These are phyloP conservation scores for Epinotia nisella DNA, from an alignment of 2,888 invertebrate genomes.

Conservation along the genomic window DNA sequence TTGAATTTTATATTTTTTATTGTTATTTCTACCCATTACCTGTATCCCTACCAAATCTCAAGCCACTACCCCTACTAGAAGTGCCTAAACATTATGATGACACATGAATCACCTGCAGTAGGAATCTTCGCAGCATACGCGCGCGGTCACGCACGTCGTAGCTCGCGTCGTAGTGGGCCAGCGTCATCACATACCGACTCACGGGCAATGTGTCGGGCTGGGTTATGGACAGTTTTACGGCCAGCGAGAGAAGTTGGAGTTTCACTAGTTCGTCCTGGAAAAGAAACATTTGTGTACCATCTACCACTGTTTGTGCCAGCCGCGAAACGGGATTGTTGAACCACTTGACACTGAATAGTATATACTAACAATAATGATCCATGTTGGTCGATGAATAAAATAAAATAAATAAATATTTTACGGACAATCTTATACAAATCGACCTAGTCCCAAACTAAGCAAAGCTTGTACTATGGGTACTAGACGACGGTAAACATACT, in stretches of 20 bases:
- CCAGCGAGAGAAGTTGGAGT: conserved; percentile 96
- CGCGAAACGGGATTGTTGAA: too few species aligned
- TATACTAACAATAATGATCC: too few species aligned
- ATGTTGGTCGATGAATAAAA: too few species aligned
- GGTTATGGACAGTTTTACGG: conserved; percentile 96
- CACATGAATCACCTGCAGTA: conserved; percentile 54
- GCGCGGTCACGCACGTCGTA: conserved; percentile 99
- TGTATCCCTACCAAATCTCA: background rate
- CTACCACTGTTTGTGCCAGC: too few species aligned
- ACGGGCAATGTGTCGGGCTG: conserved; percentile 93
- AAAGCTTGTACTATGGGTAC: too few species aligned
- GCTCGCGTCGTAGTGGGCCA: conserved; percentile 98
- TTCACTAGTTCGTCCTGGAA: conserved; percentile 96
- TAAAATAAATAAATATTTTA: too few species aligned
- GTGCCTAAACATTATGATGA: background rate
- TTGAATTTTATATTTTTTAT: background rate
- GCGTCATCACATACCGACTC: conserved; percentile 96
- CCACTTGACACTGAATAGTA: too few species aligned
- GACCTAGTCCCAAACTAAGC: too few species aligned
- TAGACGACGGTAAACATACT: too few species aligned
- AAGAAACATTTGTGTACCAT: too few species aligned
- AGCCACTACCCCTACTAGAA: background rate
- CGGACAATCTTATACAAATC: too few species aligned
- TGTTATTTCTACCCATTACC: background rate
- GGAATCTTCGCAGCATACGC: conserved; percentile 90